Evolutionary conservation across 2,888 invertebrate species (phyloP).

Genomic region (Azorinus chamasolen): DNA sequence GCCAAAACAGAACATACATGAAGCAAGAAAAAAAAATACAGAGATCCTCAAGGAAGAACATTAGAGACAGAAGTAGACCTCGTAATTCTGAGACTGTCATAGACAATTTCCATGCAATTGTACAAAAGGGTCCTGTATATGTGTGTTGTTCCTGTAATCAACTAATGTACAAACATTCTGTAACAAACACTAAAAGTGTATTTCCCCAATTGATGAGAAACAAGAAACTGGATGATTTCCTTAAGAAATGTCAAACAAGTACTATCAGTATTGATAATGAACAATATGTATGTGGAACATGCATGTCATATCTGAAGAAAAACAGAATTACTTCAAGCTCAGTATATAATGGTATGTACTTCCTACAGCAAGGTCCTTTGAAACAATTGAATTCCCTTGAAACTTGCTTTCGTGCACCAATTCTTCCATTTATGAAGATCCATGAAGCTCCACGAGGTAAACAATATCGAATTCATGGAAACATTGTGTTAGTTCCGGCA

Average conservation of each 20-base stretch:
- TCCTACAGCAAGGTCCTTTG: constrained; percentile 29
- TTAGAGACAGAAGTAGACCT: no score
- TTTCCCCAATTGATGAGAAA: constrained; percentile 8
- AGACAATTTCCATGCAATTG: constrained; percentile 25
- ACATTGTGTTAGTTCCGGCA: constrained; percentile 30
- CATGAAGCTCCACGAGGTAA: constrained; percentile 31
- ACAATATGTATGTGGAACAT: constrained; percentile 28
- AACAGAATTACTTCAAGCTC: constrained; percentile 32
- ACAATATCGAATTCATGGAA: constrained; percentile 18
- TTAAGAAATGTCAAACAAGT: constrained; percentile 15
- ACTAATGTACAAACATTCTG: constrained; percentile 26
- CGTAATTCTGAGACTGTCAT: constrained; percentile 23
- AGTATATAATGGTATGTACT: constrained; percentile 3
- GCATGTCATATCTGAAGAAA: constrained; percentile 16
- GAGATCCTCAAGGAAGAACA: no score
- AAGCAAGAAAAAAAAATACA: no score
- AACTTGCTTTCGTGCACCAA: constrained; percentile 15
- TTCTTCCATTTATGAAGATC: constrained; percentile 38
- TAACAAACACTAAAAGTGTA: background rate
- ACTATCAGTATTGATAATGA: background rate
- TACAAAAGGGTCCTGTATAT: constrained; percentile 23
- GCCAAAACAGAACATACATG: no score
- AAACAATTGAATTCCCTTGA: constrained; percentile 31
- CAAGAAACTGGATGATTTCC: background rate
- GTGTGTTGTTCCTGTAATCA: constrained; percentile 29